phyloP scores from a whole-genome alignment of 2,888 invertebrate species.

The Drosophila seclusa region DNA sequence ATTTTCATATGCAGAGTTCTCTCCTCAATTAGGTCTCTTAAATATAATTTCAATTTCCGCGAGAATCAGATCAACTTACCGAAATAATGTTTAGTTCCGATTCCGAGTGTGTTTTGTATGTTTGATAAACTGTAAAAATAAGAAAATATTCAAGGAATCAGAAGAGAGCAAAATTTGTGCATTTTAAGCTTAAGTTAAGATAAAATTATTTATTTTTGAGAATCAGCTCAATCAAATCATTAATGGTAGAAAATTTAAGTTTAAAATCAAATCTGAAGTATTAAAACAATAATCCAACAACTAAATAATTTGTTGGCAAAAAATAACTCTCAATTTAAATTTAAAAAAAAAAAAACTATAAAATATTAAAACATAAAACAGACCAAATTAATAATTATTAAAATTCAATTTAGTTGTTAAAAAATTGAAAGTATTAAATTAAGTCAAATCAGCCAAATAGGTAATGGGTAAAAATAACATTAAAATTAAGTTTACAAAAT shows the following conservation, averaged over 20 bases:
- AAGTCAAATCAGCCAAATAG: background rate
- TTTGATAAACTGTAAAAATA: slow-evolving; percentile 14
- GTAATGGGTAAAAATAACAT: background rate
- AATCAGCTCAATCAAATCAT: background rate
- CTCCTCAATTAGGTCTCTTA: background rate
- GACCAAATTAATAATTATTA: background rate
- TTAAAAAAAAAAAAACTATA: background rate
- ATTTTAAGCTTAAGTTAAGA: background rate
- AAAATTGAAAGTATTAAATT: background rate
- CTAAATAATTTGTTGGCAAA: background rate
- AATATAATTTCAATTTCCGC: background rate
- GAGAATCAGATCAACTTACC: slow-evolving; percentile 27
- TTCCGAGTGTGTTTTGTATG: background rate
- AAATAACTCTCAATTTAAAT: background rate
- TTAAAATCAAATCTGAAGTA: background rate
- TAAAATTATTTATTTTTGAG: background rate
- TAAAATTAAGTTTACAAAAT: background rate
- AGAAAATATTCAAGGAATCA: background rate
- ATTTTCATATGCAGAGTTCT: slow-evolving; percentile 9
- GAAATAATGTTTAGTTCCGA: background rate
- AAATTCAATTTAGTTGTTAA: accelerated
- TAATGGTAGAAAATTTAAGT: accelerated
- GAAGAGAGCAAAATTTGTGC: background rate
- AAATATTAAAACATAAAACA: background rate
- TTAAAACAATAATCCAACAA: too few relatives aligned